Conservation (phyloP, 2,888 invertebrate species). For the Globia sparganii region DNA sequence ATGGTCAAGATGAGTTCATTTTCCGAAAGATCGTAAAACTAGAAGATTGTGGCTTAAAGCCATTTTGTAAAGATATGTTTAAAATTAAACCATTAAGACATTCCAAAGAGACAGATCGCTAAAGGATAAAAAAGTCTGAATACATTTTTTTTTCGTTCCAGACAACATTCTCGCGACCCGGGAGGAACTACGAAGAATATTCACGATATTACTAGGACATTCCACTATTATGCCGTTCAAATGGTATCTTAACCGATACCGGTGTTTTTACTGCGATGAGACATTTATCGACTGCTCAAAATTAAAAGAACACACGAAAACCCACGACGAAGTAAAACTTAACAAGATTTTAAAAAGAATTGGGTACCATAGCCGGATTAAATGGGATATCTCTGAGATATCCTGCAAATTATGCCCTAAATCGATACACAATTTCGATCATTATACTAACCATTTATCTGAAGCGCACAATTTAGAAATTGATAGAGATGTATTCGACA, state of each 20-base stretch:
- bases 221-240: slow-evolving; percentile 72
- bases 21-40: too few species aligned
- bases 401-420: slow-evolving; percentile 74
- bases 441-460: slow-evolving; percentile 66
- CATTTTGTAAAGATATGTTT: too few species aligned
- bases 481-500: slow-evolving; percentile 62
- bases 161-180: background rate
- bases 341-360: slow-evolving; percentile 19
- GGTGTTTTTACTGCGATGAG: slow-evolving; percentile 72
- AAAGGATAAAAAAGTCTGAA: slow-evolving; percentile 37
- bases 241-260: slow-evolving; percentile 68
- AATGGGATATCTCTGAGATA: slow-evolving; percentile 75
- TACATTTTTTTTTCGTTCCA: slow-evolving; percentile 45
- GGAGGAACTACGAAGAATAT: slow-evolving; percentile 45
- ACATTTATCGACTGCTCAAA: slow-evolving; percentile 38
- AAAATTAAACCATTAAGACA: background rate
- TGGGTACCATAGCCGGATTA: slow-evolving; percentile 67
- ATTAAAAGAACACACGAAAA: slow-evolving; percentile 41
- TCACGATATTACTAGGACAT: slow-evolving; percentile 59
- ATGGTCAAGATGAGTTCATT: too few species aligned
- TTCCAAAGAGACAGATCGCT: background rate
- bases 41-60: background rate
- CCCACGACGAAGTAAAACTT: slow-evolving; percentile 33
- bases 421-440: slow-evolving; percentile 62
- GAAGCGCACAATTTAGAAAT: slow-evolving; percentile 64